Base-by-base conservation (phyloP, 2,888 invertebrate genomes). In the Deilephila elpenor region DNA sequence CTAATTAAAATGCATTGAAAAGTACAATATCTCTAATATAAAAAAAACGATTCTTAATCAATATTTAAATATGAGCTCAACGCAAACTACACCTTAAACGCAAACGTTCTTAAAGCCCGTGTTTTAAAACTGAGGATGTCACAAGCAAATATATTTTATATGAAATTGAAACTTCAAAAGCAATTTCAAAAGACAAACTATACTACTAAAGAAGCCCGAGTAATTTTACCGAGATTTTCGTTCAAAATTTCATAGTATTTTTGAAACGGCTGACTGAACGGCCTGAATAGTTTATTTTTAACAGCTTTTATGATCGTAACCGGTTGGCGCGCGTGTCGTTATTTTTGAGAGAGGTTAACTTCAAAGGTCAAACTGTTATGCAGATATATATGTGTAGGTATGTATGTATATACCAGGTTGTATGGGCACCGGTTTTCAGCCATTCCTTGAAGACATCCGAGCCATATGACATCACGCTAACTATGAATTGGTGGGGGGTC, bases 251-350 rank as follows among this genome's bases (percentile, higher is more conserved):
- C 44, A 64, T 17, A 67, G 14, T 51, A 37, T 64, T 67, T 67
- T 67, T 25, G 44, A 5, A 51, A 67, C 67, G 67, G 67, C 67
- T 25, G 25, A 51, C 67, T 51, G 67, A 67, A 51, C 67, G 51
- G 17, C 25, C 51, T 67, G 67, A 51, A 67, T 67, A 67, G 67
- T 67, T 25, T 51, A 67, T 67, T 67, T 67, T 37, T 25, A 67
- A 67, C 51, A 67, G 25, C 25, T 51, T 67, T 67, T 67, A 67
- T 51, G 51, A 51, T 67, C 51, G 51, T 51, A 25, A 67, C 51
- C 17, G 67, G 19, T 51, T 25, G 51, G 44, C 17, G 67, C 25
- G 6, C 14, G 25, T 67, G 51, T 20, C 44, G 44, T 51, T 67
- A 51, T 67, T 67, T 67, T 67, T 67, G 17, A 51, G 25, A 37